Percentiles rank a stretch among this genome's conserved stretches.
phyloP scores from a whole-genome alignment of 2,888 invertebrate genomes.

The Mimas tiliae region DNA sequence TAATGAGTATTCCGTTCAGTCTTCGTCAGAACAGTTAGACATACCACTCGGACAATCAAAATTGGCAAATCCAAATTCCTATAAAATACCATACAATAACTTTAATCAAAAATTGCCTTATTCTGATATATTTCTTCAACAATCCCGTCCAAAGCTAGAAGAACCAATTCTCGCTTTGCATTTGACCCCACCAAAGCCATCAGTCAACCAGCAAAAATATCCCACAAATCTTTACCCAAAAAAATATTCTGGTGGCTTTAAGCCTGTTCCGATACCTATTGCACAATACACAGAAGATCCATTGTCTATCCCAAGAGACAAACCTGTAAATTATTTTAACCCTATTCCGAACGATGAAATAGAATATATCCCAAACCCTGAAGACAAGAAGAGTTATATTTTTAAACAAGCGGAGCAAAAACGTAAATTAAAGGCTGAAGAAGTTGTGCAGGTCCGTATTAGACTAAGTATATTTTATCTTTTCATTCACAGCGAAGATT shows the following conservation, averaged over 20 bases:
- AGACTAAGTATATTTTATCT: background rate
- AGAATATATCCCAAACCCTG: slow-evolving; percentile 52
- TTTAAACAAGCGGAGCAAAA: slow-evolving; percentile 81
- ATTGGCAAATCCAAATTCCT: slow-evolving; percentile 42
- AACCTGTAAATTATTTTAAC: slow-evolving; percentile 69
- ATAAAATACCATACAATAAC: slow-evolving; percentile 5
- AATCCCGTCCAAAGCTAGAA: slow-evolving; percentile 50
- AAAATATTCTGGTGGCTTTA: slow-evolving; percentile 81
- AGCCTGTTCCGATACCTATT: slow-evolving; percentile 74
- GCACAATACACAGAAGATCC: slow-evolving; percentile 59
- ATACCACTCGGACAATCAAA: slow-evolving; percentile 43
- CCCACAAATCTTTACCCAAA: slow-evolving; percentile 86
- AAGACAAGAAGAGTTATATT: slow-evolving; percentile 70
- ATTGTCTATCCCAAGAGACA: slow-evolving; percentile 71
- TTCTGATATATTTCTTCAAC: slow-evolving; percentile 35
- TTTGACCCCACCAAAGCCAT: slow-evolving; percentile 60
- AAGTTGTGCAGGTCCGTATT: slow-evolving; percentile 24
- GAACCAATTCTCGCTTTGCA: slow-evolving; percentile 62
- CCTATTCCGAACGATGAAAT: slow-evolving; percentile 59
- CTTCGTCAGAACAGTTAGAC: slow-evolving; percentile 65
- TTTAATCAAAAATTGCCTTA: background rate
- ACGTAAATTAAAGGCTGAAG: slow-evolving; percentile 64
- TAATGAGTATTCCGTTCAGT: slow-evolving; percentile 61
- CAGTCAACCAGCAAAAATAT: slow-evolving; percentile 59
- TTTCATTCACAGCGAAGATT: background rate